Evolutionary conservation across 2,888 invertebrate species (phyloP).

Genomic region (Zelleria hepariella): DNA sequence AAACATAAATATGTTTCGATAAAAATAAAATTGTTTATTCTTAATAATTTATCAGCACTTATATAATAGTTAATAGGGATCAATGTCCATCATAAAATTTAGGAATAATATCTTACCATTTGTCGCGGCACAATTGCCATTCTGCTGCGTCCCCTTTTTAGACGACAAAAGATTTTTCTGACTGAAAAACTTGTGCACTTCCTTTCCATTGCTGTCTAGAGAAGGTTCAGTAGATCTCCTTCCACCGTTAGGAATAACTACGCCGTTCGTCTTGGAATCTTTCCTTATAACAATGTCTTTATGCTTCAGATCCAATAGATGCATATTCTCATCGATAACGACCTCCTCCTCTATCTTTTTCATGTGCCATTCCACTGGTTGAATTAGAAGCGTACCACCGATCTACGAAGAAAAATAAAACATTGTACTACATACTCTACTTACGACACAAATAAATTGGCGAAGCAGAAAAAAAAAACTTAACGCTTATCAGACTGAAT

Average conservation of each 20-base stretch:
- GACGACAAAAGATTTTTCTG: slow-evolving; percentile 14
- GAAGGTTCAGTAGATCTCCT: slow-evolving; percentile 21
- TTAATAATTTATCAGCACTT: no score
- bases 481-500: background rate
- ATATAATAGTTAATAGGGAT: no score
- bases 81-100: background rate
- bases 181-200: background rate
- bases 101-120: background rate
- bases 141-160: background rate
- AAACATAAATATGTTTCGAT: no score
- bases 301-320: slow-evolving; percentile 41
- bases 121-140: background rate
- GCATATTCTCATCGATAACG: slow-evolving; percentile 44
- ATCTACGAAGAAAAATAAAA: slow-evolving; percentile 40
- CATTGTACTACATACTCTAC: background rate
- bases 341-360: slow-evolving; percentile 51
- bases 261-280: slow-evolving; percentile 28
- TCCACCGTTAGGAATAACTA: slow-evolving; percentile 15
- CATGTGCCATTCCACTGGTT: slow-evolving; percentile 73
- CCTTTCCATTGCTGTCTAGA: slow-evolving; percentile 13
- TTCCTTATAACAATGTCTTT: slow-evolving; percentile 37
- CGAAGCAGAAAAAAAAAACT: background rate
- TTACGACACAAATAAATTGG: background rate
- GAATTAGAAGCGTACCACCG: slow-evolving; percentile 70
- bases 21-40: no score